Base-by-base conservation (phyloP, 2,113 vertebrate genomes). In the Acrocephalus kingi region DNA sequence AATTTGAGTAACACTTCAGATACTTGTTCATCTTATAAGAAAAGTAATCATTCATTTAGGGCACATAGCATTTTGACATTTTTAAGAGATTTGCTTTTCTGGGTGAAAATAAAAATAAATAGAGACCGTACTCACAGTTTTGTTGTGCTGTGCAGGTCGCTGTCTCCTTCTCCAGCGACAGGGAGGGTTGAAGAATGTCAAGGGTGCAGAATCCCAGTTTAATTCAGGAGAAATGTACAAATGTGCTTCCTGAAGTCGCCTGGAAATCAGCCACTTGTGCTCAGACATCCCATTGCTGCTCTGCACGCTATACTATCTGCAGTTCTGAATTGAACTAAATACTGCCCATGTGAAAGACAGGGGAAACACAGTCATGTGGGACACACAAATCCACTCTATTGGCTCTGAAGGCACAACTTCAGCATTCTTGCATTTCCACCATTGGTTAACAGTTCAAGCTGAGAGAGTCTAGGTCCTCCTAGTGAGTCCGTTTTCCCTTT, bases 311-410 rank as follows among this genome's bases (percentile, higher is more conserved):
- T 93, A 98, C 98, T 97, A 97, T 97, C 98, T 97, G 98, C 98
- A 97, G 98, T 98, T 98, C 97, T 98, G 97, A 98, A 98, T 98
- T 97, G 98, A 98, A 98, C 97, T 97, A 94, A 97, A 97, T 97
- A 95, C 97, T 97, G 97, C 97, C 97, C 98, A 96, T 97, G 98
- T 97, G 98, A 98, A 97, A 98, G 98, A 96, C 97, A 97, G 98
- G 96, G 98, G 97, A 97, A 97, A 97, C 39, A 96, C 59, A 87
- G 97, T 99, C 99, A 99, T 97, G 99, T 99, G 99, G 98, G 97
- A 95, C 75, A 71, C 71, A 97, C 69, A 74, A 95, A 61, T 97
- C 93, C 41, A 69, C 92, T 96, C 98, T 78, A 99, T 99, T 99
- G 99, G 99, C 96, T 97, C 97, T 82, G 62, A 56, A 94, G 90